phyloP scores from a whole-genome alignment of 2,888 invertebrate genomes.

The Harmothoe impar region DNA sequence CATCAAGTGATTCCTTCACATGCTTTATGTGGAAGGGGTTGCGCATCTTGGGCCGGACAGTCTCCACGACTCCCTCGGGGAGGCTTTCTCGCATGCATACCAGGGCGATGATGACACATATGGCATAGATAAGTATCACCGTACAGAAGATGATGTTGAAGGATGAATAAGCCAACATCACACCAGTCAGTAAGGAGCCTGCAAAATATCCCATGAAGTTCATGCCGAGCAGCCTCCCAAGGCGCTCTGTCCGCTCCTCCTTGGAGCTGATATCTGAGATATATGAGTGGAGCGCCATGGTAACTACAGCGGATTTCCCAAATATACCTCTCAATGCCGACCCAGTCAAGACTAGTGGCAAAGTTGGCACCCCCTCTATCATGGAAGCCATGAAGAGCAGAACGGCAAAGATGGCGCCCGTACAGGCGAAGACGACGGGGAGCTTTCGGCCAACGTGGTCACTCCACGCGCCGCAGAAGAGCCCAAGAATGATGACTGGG shows the following conservation, averaged over 20 bases:
- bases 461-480: conserved; percentile 83
- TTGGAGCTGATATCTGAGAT: conserved; percentile 79
- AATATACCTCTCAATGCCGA: conserved; percentile 80
- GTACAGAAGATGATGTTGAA: conserved; percentile 73
- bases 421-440: conserved; percentile 80
- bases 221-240: conserved; percentile 81
- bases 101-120: conserved; percentile 76
- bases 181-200: conserved; percentile 78
- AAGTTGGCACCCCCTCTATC: conserved; percentile 67
- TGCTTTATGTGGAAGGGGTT: conserved; percentile 66
- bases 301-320: conserved; percentile 83
- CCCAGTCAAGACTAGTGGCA: conserved; percentile 78
- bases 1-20: conserved; percentile 75
- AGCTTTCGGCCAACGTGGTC: conserved; percentile 81
- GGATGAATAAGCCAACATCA: conserved; percentile 75
- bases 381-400: conserved; percentile 77
- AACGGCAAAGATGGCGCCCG: conserved; percentile 80
- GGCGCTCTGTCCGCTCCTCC: conserved; percentile 77
- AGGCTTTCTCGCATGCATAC: conserved; percentile 69
- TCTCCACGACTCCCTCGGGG: neutral
- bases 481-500: conserved; percentile 81
- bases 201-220: conserved; percentile 82
- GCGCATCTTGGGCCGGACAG: neutral
- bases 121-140: conserved; percentile 76
- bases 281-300: conserved; percentile 83